These are phyloP conservation scores for Tylochromis polylepis DNA, from an alignment of 2,113 vertebrate genomes.

Conservation along the genomic window DNA sequence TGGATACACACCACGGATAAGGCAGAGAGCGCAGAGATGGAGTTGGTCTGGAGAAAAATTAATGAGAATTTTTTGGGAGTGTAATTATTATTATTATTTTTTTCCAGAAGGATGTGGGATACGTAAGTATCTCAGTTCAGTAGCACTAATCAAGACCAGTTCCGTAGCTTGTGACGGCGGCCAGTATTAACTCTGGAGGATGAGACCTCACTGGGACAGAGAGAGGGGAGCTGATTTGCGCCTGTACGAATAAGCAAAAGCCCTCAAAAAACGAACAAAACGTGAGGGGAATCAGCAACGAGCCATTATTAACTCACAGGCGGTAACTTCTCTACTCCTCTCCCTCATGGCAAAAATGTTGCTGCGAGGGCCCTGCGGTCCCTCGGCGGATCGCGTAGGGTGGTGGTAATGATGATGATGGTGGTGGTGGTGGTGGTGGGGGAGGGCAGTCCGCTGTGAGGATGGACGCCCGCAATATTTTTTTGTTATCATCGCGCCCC, in stretches of 20 bases:
- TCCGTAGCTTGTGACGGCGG: background rate
- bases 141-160: background rate
- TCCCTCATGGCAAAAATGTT: constrained; percentile 41
- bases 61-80: constrained; percentile 21
- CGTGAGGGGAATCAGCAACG: constrained; percentile 41
- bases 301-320: constrained; percentile 56
- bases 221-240: constrained; percentile 46
- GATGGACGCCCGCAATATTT: constrained; percentile 46
- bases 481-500: constrained; percentile 58
- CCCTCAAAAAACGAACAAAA: constrained; percentile 39
- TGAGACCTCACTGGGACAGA: background rate
- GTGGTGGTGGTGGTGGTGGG: background rate
- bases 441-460: constrained; percentile 12
- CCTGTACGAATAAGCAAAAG: constrained; percentile 30
- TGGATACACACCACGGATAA: constrained; percentile 42
- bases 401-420: background rate
- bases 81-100: background rate
- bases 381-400: background rate
- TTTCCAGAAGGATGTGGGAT: background rate
- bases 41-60: constrained; percentile 17
- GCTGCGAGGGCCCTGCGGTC: constrained; percentile 54
- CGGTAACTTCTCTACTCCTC: constrained; percentile 35
- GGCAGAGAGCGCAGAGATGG: constrained; percentile 26
- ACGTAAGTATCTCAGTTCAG: background rate
- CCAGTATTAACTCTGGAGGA: background rate